Evolutionary conservation across 2,888 invertebrate genomes (phyloP).

Genomic region (Incurvaria masculella): DNA sequence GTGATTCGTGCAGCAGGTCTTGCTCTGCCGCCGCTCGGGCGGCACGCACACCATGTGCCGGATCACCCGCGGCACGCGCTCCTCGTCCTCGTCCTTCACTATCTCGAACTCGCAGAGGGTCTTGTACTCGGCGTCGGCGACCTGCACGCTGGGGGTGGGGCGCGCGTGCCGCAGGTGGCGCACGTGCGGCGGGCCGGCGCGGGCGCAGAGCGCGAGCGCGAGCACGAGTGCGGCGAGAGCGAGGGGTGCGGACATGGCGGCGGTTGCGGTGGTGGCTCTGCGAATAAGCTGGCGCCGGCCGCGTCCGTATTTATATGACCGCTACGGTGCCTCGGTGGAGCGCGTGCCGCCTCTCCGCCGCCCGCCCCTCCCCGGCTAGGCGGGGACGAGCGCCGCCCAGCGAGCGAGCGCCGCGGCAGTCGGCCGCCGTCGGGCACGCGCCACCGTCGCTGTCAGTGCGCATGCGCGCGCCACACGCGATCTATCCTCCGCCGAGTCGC

Average conservation of each 20-base stretch:
- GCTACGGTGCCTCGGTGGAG: too few species aligned
- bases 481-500: too few species aligned
- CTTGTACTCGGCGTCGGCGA: constrained; percentile 27
- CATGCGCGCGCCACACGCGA: too few species aligned
- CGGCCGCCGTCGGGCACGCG: too few species aligned
- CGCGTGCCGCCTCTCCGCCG: too few species aligned
- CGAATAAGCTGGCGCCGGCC: not conserved
- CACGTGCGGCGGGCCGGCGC: not conserved
- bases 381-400: too few species aligned
- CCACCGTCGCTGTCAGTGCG: too few species aligned
- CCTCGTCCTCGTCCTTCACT: constrained; percentile 27
- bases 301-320: not conserved
- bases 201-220: not conserved
- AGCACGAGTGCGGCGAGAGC: not conserved
- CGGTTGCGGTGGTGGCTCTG: not conserved
- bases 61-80: constrained; percentile 37
- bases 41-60: constrained; percentile 33
- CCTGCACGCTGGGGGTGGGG: constrained; percentile 24
- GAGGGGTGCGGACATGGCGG: not conserved
- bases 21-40: constrained; percentile 14
- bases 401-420: too few species aligned
- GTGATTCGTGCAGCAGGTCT: not conserved
- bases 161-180: constrained; percentile 7
- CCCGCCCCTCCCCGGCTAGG: too few species aligned
- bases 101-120: constrained; percentile 41